phyloP scores from a whole-genome alignment of 2,888 invertebrate species.

The Oxyteleia sp. region DNA sequence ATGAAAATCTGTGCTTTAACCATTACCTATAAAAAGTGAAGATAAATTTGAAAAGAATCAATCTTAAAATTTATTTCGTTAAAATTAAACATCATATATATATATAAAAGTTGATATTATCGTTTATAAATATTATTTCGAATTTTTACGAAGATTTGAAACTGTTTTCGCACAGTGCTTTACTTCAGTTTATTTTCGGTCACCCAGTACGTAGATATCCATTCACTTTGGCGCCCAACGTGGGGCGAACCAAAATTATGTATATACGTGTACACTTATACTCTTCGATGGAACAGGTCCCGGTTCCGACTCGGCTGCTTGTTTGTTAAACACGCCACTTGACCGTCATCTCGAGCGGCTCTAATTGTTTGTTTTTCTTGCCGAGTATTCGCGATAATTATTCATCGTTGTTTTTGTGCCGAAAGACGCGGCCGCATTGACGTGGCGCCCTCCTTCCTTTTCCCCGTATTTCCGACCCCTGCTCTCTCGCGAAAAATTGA shows the following conservation, averaged over 20 bases:
- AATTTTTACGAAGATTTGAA: too few species aligned
- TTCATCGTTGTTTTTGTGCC: slow-evolving; percentile 84
- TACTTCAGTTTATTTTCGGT: not conserved
- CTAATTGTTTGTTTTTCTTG: slow-evolving; percentile 85
- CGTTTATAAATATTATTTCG: too few species aligned
- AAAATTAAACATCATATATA: too few species aligned
- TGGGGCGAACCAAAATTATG: not conserved
- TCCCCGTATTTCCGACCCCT: slow-evolving; percentile 55
- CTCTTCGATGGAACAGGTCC: slow-evolving; percentile 48
- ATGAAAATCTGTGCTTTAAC: too few species aligned
- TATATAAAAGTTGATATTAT: too few species aligned
- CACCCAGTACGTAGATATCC: not conserved
- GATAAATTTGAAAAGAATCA: too few species aligned
- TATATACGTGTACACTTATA: slow-evolving; percentile 20
- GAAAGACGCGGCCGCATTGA: slow-evolving; percentile 81
- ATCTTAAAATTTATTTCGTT: too few species aligned
- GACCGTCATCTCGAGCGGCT: slow-evolving; percentile 82
- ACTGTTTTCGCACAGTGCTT: not conserved
- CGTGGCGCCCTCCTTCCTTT: slow-evolving; percentile 71
- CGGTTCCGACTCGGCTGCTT: slow-evolving; percentile 53
- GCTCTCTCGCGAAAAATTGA: slow-evolving; percentile 80
- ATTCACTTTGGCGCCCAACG: not conserved
- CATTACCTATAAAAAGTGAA: too few species aligned
- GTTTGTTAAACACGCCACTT: slow-evolving; percentile 85
- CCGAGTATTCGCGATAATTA: slow-evolving; percentile 84